Evolutionary conservation across 37 sponge, comb jelly and placozoan genomes (phyloP).

Genomic region (Spongilla lacustris): DNA sequence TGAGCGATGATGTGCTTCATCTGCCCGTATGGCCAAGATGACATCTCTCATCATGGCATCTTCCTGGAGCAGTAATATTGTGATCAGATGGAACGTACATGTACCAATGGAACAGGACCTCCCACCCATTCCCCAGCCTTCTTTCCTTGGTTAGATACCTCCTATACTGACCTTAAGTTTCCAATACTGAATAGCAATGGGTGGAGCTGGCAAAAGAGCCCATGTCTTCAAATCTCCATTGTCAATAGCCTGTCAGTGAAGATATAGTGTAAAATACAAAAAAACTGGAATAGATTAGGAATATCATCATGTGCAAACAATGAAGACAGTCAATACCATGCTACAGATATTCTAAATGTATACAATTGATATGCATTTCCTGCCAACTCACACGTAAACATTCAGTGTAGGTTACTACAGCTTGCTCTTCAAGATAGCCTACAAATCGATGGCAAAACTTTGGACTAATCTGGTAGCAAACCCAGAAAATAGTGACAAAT

Average conservation of each 20-base stretch:
- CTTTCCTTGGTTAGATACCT: neutral
- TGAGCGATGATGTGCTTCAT: slow-evolving; percentile 89
- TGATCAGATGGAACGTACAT: neutral
- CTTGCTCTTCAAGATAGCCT: slow-evolving; percentile 90
- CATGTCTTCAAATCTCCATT: slow-evolving; percentile 76
- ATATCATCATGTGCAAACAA: neutral
- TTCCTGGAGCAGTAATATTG: slow-evolving; percentile 43
- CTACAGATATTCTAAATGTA: too few relatives aligned
- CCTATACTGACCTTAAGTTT: slow-evolving; percentile 57
- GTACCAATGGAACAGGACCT: too few relatives aligned
- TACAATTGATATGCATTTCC: too few relatives aligned
- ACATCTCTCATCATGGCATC: slow-evolving; percentile 96
- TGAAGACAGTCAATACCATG: too few relatives aligned
- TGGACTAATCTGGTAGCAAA: slow-evolving; percentile 75
- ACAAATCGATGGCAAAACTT: slow-evolving; percentile 91
- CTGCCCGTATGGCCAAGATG: slow-evolving; percentile 87
- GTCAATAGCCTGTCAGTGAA: slow-evolving; percentile 68
- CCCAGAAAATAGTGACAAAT: slow-evolving; percentile 78
- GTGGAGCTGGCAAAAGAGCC: slow-evolving; percentile 67
- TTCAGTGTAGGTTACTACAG: slow-evolving; percentile 87
- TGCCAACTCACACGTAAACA: slow-evolving; percentile 71
- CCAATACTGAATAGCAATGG: slow-evolving; percentile 84
- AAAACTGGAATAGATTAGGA: too few relatives aligned
- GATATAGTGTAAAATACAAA: neutral
- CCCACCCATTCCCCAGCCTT: too few relatives aligned